Evolutionary conservation across 1,140 invertebrate genomes (phyloP), one percentile per base, ranked within the genome.

Genomic region (Archegozetes longisetosus): DNA sequence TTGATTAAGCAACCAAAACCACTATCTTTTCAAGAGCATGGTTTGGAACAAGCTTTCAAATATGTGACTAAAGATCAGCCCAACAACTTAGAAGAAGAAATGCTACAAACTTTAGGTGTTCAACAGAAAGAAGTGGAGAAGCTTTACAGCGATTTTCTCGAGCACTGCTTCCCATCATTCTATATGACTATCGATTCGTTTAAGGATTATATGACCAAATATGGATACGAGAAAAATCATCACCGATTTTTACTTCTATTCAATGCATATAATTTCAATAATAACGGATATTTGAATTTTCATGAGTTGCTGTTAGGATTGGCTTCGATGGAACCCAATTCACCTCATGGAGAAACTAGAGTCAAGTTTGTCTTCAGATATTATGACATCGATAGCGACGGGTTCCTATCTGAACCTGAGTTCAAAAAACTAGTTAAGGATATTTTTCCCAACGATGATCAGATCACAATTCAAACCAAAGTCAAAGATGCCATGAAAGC

Each of bases 291-390:
- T 49, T 0, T 78, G 14, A 69, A 67, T 13, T 76, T 70, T 66
- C 71, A 71, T 26, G 77, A 79, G 53, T 66, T 78, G 27, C 62
- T 79, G 47, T 62, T 72, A 20, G 78, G 77, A 13, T 52, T 80
- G 3, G 76, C 77, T 22, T 75, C 75, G 3, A 70, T 78, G 62
- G 78, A 80, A 58, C 76, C 74, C 0, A 65, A 59, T 20, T 78
- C 77, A n/a, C 73, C 72, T 29, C 77, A 79, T 71, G 17, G 4
- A 1, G 57, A 62, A 51, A 1, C 49, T 1, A 22, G 63, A 26
- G 14, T 49, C 17, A 17, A 26, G 17, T 51, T 58, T 47, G 58
- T 61, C 29, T 61, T 61, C 59, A 26, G 60, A 9, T 61, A 61
- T 52, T 61, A 61, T 26, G 60, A 61, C 29, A 2, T 48, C 2